Conservation (phyloP, 1,140 invertebrate genomes). For the Heterodera carotae region DNA sequence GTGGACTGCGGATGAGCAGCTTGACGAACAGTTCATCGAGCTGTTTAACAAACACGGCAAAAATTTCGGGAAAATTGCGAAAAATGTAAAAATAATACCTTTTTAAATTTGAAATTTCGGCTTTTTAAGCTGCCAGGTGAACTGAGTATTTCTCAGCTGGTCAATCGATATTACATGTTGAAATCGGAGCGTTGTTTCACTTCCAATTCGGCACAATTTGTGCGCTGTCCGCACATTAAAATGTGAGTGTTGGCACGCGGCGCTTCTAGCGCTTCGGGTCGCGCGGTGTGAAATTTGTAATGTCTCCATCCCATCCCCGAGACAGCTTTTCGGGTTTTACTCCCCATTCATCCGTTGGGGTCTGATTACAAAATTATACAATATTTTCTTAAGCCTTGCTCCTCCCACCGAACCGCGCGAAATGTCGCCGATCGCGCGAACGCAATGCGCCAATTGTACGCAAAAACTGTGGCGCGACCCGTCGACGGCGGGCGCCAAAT, state of each 20-base stretch:
- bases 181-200: constrained; percentile 9
- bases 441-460: background rate
- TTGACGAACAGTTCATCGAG: background rate
- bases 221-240: constrained; percentile 6
- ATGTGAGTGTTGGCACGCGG: too few relatives aligned
- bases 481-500: background rate
- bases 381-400: background rate
- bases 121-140: background rate
- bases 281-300: too few relatives aligned
- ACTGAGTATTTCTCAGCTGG: background rate
- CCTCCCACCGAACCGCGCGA: background rate
- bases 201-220: background rate
- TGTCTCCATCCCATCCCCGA: too few relatives aligned
- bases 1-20: background rate
- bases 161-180: background rate
- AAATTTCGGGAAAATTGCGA: constrained; percentile 16
- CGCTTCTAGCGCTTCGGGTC: too few relatives aligned
- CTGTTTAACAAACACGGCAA: constrained; percentile 3
- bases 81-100: background rate
- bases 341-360: too few relatives aligned
- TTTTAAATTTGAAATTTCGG: background rate
- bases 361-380: background rate
- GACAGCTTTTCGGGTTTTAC: too few relatives aligned
- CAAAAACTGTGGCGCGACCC: background rate
- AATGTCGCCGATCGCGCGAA: background rate